Evolutionary conservation across 2,113 vertebrate species (phyloP), one percentile per base, ranked within the genome.

Genomic region (Amphiprion ocellaris): DNA sequence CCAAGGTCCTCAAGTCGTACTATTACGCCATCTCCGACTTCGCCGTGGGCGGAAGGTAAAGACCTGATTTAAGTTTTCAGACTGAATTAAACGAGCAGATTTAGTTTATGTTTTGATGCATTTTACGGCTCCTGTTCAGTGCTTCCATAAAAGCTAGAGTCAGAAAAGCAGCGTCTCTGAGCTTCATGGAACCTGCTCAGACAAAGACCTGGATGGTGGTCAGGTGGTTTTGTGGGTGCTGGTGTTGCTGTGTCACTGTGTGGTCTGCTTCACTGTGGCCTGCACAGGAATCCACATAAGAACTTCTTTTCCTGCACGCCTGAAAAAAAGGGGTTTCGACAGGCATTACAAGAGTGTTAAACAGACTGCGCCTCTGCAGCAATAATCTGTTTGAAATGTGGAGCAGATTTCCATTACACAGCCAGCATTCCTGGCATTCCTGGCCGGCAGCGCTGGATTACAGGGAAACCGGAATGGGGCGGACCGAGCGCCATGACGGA

Each of bases 21-120:
- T 99, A 99, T 89, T 99, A 99, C 21, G 98, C 98, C 2, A 98
- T 99, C 94, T 99, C 98, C 0, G 98, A 99, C 91, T 99, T 99
- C 69, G 97, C 98, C 0, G 98, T 99, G 69, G 98, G 98, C 72
- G 98, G 98, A 91, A 96, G 98, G 98, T 99, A 85, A 87, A 44
- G 23, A 11, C 10, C 33, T 37, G 33, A 49, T 49, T 49, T 15
- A 49, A 7, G 5, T 16, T 7, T 49, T 7, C 15, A 49, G 47
- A 49, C 3, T 16, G 4, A 17, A 15, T 37, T 37, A 9, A 37
- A 10, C 9, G 33, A 9, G 6, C 8, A 9, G 33, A 9, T 37
- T 9, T 37, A 10, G 33, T 37, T 37, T 9, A 4, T 16, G 17
- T 10, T 63, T 4, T 46, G 54, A 28, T 26, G 26, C 0, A 14